phyloP scores from a whole-genome alignment of 2,797 vertebrate genomes.

The Anguilla obscura region DNA sequence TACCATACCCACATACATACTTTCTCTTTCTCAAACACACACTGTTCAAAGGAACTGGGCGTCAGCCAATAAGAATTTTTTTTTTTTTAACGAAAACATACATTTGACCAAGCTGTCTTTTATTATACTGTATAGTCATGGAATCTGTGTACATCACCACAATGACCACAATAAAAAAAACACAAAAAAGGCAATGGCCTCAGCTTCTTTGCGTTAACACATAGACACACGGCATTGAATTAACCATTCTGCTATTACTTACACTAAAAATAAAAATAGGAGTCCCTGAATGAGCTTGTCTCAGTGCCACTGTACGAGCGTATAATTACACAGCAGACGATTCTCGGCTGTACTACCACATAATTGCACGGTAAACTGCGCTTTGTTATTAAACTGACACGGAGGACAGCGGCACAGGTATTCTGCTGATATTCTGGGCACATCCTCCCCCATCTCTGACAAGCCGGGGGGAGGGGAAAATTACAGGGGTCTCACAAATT shows the following conservation, averaged over 20 bases:
- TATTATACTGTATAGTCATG: slow-evolving; percentile 26
- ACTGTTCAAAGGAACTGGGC: not conserved
- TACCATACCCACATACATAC: not conserved
- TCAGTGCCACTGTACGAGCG: slow-evolving; percentile 12
- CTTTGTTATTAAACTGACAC: slow-evolving; percentile 21
- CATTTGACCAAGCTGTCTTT: slow-evolving; percentile 22
- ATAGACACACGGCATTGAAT: slow-evolving; percentile 18
- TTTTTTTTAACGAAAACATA: not conserved
- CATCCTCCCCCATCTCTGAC: not conserved
- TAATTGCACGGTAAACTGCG: slow-evolving; percentile 6
- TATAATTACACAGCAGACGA: not conserved
- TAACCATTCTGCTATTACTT: slow-evolving; percentile 2
- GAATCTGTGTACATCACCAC: slow-evolving; percentile 29
- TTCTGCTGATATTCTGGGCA: not conserved
- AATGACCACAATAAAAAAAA: slow-evolving; percentile 19
- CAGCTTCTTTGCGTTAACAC: not conserved
- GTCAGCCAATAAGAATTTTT: not conserved
- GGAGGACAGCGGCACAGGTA: slow-evolving; percentile 15
- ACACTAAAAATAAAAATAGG: slow-evolving; percentile 31
- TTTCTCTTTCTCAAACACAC: not conserved
- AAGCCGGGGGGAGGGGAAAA: not conserved
- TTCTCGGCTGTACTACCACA: not conserved
- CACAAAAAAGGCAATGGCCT: not conserved
- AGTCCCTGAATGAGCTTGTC: slow-evolving; percentile 20
- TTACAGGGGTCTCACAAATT: not conserved